Evolutionary conservation across 2,888 invertebrate species (phyloP), one percentile per base, ranked within the genome.

Genomic region (Agrotis ipsilon): DNA sequence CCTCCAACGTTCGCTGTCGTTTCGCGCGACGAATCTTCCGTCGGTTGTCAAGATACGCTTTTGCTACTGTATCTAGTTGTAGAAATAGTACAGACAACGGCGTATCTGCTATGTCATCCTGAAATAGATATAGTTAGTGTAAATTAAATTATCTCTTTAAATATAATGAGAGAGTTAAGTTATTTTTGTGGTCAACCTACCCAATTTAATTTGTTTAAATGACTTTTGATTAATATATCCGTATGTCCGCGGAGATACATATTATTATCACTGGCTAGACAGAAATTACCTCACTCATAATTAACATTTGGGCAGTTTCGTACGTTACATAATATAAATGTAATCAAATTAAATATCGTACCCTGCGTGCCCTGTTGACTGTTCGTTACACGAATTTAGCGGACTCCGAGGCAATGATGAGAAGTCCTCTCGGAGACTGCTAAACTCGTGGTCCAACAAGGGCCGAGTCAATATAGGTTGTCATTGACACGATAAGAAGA

Each of bases 71-170:
- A 74, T 96, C 95, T 54, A 96, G 84, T 87, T 96, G 94, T 46
- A 94, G 83, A 77, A 96, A 94, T 52, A 95, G 86, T 5, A 96
- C 96, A 14, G 96, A 90, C 46, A 96, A 83, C 0, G 96, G 96
- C 7, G 94, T 95, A 60, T 96, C 95, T 5, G 92, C 88, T 75
- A 96, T 86, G 78, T 96, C 96, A 72, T 96, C 96, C 96, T 96
- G 87, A 63, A 92, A 90, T 39, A 43, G 60, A 45, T 72, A 72
- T 65, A 49, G 21, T 14, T 19, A 46, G 55, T 19, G 13, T 68
- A 19, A 55, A 46, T 45, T n/a, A 73, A 49, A 48, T 3, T 24
- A 43, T 24, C 11, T 18, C 14, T 14, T 45, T 45, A n/a, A n/a
- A 45, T 11, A 16, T 21, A n/a, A 21, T 18, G n/a, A 1, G 5